Evolutionary conservation across 2,113 vertebrate genomes (phyloP), one percentile per base, ranked within the genome.

Genomic region (Hepsetus odoe): DNA sequence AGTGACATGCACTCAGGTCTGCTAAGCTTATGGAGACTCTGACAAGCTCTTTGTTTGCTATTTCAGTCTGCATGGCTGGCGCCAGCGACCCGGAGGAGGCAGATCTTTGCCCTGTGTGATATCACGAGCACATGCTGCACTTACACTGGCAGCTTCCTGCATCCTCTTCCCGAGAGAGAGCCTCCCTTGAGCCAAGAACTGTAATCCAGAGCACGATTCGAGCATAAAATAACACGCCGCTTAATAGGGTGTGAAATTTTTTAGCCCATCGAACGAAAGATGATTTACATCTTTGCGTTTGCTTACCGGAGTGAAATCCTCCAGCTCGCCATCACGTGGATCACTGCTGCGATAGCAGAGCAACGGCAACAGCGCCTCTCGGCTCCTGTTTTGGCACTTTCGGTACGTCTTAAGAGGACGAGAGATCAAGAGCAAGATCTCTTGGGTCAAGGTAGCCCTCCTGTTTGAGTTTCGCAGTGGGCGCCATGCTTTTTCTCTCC

Each of bases 141-240:
- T 61, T 33, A 62, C 58, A 12, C 13, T 86, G 85, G 85, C 80
- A 82, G 76, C 80, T 84, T 85, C 80, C 83, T 72, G 77, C 80
- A 80, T 78, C 74, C 79, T 71, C 18, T 84, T 81, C 80, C 53
- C 11, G 13, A 69, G 35, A 44, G 28, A 59, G 53, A 44, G 24
- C 40, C 49, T 49, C 61, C 11, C 9, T 18, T 61, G 11, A 70
- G 40, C 33, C 51, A 59, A 18, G 40, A 49, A 7, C 8, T 9
- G 32, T 33, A 77, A 49, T 65, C 32, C 33, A 65, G 7, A 35
- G 5, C 61, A 35, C 30, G 61, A 5, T n/a, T 5, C 10, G 4
- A 46, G 58, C 14, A n/a, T 30, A 44, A 59, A 51, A n/a, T 46
- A 69, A 69, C 18, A 4, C 22, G 14, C 4, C 24, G 22, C 12